Conservation (phyloP, 1,140 invertebrate species). For the Drosophila athabasca region DNA sequence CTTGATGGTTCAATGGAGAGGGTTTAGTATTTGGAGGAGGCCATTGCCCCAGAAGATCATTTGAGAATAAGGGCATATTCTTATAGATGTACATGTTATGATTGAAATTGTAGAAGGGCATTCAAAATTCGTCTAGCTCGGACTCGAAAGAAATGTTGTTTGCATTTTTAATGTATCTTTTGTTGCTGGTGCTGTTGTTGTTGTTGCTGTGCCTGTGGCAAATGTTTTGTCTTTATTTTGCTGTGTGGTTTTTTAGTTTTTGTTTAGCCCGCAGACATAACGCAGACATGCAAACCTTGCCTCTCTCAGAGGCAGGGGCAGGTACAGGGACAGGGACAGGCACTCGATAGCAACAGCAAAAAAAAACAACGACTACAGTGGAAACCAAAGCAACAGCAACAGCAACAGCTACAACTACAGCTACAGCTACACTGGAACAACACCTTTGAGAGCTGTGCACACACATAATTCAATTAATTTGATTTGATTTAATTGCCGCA, state of each 20-base stretch:
- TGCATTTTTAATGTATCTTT: slow-evolving; percentile 54
- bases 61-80: background rate
- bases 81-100: background rate
- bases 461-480: slow-evolving; percentile 70
- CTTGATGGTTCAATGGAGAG: no score
- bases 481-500: slow-evolving; percentile 68
- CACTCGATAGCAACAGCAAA: slow-evolving; percentile 8
- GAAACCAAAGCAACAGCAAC: slow-evolving; percentile 3
- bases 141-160: slow-evolving; percentile 13
- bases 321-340: slow-evolving; percentile 4
- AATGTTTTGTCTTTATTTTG: slow-evolving; percentile 51
- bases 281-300: slow-evolving; percentile 54
- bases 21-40: no score
- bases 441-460: slow-evolving; percentile 41
- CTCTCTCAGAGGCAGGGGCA: background rate
- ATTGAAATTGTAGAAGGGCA: slow-evolving; percentile 3
- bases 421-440: slow-evolving; percentile 30
- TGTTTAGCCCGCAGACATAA: slow-evolving; percentile 53
- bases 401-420: background rate
- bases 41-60: no score
- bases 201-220: slow-evolving; percentile 28
- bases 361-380: background rate
- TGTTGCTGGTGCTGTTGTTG: slow-evolving; percentile 13
- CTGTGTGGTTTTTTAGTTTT: slow-evolving; percentile 24
- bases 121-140: slow-evolving; percentile 9